Evolutionary conservation across 2,113 vertebrate genomes (phyloP), one percentile per base, ranked within the genome.

Genomic region (Mohoua ochrocephala): DNA sequence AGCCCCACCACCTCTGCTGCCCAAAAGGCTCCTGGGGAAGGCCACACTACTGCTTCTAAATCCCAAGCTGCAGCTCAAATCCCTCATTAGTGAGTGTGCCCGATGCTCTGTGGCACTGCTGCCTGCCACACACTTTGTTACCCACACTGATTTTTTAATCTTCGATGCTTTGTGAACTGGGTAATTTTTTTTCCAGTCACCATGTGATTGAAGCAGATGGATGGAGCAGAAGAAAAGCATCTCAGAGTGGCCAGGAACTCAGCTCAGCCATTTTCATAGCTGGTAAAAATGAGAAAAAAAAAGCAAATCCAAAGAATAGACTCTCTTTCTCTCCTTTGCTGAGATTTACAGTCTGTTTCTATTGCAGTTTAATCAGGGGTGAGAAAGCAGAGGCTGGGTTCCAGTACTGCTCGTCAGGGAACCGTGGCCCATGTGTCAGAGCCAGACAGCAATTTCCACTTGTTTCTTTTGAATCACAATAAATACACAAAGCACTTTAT

Each of bases 191-290:
- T 71, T 41, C 42, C 53, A 42, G 54, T 86, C 63, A 50, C 64
- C 7, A 6, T 56, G 76, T 92, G 95, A 92, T 95, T 93, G 95
- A 97, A 96, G 69, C 80, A 92, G 85, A 91, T 54, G 84, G 92
- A 80, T 89, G 71, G 85, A 93, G 60, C 22, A 69, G 84, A 91
- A 94, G 78, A 81, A 84, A 90, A 90, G 82, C 73, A 21, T 69
- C 39, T 77, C 8, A 3, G 65, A 83, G 45, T 33, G 50, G 71
- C 56, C 79, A 68, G 59, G 54, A 84, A 84, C 69, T 74, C 69
- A n/a, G 63, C 57, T 90, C 68, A 87, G 85, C 50, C 76, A 49
- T 96, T 95, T 94, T 94, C 39, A 57, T 69, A 50, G 71, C 76
- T 74, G 33, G 73, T 64, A 83, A 91, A 89, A 87, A 83, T 45